Percentiles rank a stretch among this genome's conserved stretches.
Conservation (phyloP, 2,888 invertebrate species). For the Penaeus monodon region DNA sequence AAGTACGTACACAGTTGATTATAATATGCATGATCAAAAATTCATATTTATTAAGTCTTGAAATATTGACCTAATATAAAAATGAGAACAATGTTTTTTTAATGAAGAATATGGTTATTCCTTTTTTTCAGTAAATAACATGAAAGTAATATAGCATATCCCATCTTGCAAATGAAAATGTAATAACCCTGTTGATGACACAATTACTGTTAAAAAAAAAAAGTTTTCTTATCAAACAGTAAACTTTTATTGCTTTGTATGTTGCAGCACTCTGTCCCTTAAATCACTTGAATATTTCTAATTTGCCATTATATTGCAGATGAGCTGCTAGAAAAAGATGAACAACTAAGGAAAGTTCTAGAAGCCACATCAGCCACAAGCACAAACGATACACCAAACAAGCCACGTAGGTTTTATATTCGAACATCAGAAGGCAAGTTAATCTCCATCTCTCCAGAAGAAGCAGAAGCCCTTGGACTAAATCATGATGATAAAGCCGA, state of each 20-base stretch:
- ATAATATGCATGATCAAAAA: too few species aligned
- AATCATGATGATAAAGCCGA: conserved; percentile 38
- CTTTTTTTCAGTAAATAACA: too few species aligned
- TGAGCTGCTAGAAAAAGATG: conserved; percentile 45
- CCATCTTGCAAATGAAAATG: too few species aligned
- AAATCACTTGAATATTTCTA: neutral
- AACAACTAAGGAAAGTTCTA: conserved; percentile 38
- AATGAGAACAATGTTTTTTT: neutral
- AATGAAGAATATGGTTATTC: neutral
- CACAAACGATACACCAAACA: neutral
- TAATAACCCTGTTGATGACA: too few species aligned
- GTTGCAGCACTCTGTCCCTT: too few species aligned
- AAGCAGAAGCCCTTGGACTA: conserved; percentile 40
- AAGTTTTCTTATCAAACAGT: too few species aligned
- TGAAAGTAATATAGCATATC: too few species aligned
- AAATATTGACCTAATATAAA: neutral
- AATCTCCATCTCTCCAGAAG: conserved; percentile 27
- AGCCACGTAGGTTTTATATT: conserved; percentile 33
- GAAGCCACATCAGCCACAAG: conserved; percentile 6
- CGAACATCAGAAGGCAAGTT: conserved; percentile 46
- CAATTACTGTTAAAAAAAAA: too few species aligned
- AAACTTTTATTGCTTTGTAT: too few species aligned
- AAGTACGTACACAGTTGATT: conserved; percentile 8
- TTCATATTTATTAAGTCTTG: neutral
- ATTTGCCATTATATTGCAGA: conserved; percentile 9